Evolutionary conservation across 2,888 invertebrate genomes (phyloP).

Genomic region (Lumbricus terrestris): DNA sequence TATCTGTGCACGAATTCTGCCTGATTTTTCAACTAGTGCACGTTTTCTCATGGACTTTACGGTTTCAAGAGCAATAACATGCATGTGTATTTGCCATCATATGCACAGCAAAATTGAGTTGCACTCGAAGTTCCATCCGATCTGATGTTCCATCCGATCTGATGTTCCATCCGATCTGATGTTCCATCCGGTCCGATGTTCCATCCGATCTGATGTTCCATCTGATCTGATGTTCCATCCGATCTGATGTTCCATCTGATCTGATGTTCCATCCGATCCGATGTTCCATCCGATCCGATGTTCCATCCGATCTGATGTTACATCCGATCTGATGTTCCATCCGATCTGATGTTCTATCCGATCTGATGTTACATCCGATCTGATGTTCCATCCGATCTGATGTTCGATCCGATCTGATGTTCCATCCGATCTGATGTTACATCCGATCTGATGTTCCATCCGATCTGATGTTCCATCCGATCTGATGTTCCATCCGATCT

Average conservation of each 20-base stretch:
- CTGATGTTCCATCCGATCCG: background rate
- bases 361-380: background rate
- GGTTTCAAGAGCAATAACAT: background rate
- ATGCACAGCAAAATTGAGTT: background rate
- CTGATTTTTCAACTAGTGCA: background rate
- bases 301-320: conserved; percentile 3
- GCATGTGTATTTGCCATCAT: background rate
- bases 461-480: background rate
- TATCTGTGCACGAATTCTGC: too few species aligned
- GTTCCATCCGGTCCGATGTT: too few species aligned
- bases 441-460: too few species aligned
- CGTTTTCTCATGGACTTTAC: background rate
- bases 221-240: too few species aligned
- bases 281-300: background rate
- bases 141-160: conserved; percentile 3
- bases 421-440: too few species aligned
- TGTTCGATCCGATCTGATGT: too few species aligned
- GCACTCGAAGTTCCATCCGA: background rate
- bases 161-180: background rate
- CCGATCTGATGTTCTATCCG: too few species aligned
- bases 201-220: too few species aligned
- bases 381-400: background rate
- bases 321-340: too few species aligned
- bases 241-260: too few species aligned
- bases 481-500: background rate